These are phyloP conservation scores for Vanessa tameamea DNA, from an alignment of 1,140 invertebrate species.

Conservation along the genomic window DNA sequence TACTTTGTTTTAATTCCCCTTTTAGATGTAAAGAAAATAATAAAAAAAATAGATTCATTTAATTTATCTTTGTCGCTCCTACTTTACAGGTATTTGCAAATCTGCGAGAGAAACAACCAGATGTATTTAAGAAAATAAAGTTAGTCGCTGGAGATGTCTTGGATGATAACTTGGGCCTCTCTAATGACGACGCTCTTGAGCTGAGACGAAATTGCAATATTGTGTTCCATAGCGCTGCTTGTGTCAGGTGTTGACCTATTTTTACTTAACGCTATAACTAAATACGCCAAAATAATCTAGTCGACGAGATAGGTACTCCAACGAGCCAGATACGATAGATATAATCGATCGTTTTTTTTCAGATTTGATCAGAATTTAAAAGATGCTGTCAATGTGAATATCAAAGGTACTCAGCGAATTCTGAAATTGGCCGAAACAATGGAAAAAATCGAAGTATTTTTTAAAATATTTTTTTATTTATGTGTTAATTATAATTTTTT, in stretches of 20 bases:
- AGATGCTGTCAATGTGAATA: slow-evolving; percentile 86
- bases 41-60: too few species aligned
- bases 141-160: slow-evolving; percentile 81
- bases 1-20: too few species aligned
- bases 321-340: too few species aligned
- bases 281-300: too few species aligned
- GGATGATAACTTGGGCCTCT: slow-evolving; percentile 75
- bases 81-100: slow-evolving; percentile 84
- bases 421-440: slow-evolving; percentile 86
- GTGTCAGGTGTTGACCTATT: slow-evolving; percentile 80
- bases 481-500: too few species aligned
- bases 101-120: slow-evolving; percentile 81
- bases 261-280: not conserved
- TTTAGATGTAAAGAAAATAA: too few species aligned
- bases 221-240: slow-evolving; percentile 94
- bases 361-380: slow-evolving; percentile 94
- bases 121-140: slow-evolving; percentile 83
- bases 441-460: slow-evolving; percentile 85
- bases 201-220: slow-evolving; percentile 86
- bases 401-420: slow-evolving; percentile 84
- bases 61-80: not conserved
- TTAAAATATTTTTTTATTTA: too few species aligned
- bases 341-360: slow-evolving; percentile 17
- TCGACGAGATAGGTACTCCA: too few species aligned
- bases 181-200: slow-evolving; percentile 82